Base-by-base conservation (phyloP, 2,797 vertebrate species). In the Helarctos malayanus region DNA sequence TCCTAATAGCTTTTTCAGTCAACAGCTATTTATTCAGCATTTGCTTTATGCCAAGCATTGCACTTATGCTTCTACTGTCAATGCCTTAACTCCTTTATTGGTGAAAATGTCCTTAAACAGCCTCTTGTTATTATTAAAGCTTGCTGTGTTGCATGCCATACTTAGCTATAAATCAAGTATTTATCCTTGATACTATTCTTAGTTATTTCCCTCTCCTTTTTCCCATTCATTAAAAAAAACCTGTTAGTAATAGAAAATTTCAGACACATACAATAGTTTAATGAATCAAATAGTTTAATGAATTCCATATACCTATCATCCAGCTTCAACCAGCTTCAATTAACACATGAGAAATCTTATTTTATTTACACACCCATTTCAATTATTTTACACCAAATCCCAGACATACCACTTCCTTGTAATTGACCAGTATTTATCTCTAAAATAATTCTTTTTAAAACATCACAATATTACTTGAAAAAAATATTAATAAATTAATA, bases 81-180 rank as follows among this genome's bases (percentile, higher is more conserved):
- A 85, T 23, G 16, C 19, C 23, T 57, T 54, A 82, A 45, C 65
- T 71, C 38, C 91, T 95, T 71, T 57, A 78, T 2, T 47, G 29
- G 54, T 69, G 57, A 93, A 73, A 92, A 94, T 75, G 23, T 92
- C 49, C 19, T 87, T 87, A 71, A 83, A 69, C 3, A 89, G 35
- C 3, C 52, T 71, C 32, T 52, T 86, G 85, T 25, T 84, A 56
- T 86, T 94, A 79, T 61, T 65, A 89, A 94, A 91, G 32, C n/a
- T 68, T n/a, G 12, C 7, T 73, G 47, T 49, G 32, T 1, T 92
- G 11, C 49, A 69, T 81, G 73, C 13, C 59, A 78, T 85, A 81
- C 19, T 59, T 57, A 84, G 63, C 25, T 82, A 49, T 68, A 88
- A 89, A 52, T 75, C 82, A 94, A 47, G 25, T 71, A 63, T 73